Evolutionary conservation across 2,888 invertebrate species (phyloP), one percentile per base, ranked within the genome.

Genomic region (Sisyra nigra): DNA sequence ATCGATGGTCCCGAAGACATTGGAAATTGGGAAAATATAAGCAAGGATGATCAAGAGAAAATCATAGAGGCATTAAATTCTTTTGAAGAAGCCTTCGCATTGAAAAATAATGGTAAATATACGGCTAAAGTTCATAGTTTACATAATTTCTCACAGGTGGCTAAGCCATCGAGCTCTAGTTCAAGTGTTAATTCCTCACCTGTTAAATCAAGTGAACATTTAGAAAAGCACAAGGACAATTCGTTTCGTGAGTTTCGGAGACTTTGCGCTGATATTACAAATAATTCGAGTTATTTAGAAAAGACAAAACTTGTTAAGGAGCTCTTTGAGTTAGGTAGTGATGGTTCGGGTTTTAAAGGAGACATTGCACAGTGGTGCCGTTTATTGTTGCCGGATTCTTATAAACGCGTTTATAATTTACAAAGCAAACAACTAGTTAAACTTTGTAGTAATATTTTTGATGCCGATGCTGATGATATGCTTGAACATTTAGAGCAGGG

Each of bases 371-470:
- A 89, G 35, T 83, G 91, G 85, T 76, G 88, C 57, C 80, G 81
- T 53, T 62, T 92, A 49, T 62, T 94, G 15, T 63, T 94, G 41
- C 94, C 93, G 0, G 81, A 79, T 38, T 80, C 80, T 18, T 72
- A 77, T 10, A 88, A 89, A 59, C 68, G 87, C 47, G 76, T 92
- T 29, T 96, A 93, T 58, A 93, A 94, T 66, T 65, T 96, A 40
- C 88, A 91, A 66, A 89, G 83, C 57, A 92, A 91, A 59, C 91
- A 92, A 56, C 67, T 96, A 42, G 67, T 91, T 0, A 93, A 94
- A 62, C 61, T 92, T 36, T 93, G 91, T 58, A 80, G 88, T 37
- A 74, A 75, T 62, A 75, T 93, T 46, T 83, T 93, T 50, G 62
- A 67, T 3, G 70, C 70, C 1, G 76, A 80, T 59, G 78, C 77